phyloP scores from a whole-genome alignment of 2,797 vertebrate species.

The Picus viridis region DNA sequence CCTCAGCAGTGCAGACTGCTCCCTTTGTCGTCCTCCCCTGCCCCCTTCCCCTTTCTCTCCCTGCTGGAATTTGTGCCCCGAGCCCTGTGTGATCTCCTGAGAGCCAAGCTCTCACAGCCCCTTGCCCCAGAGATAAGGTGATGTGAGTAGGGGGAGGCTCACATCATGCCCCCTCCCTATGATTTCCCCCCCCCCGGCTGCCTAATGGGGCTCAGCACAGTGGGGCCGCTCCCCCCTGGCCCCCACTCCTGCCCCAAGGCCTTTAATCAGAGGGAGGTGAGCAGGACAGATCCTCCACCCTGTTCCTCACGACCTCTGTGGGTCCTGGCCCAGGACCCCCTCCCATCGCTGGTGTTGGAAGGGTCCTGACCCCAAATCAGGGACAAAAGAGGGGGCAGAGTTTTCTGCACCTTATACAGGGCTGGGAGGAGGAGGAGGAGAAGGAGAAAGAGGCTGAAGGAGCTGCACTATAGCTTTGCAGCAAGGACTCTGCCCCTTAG shows the following conservation, averaged over 20 bases:
- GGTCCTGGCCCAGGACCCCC: no score
- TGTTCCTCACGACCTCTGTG: neutral
- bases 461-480: neutral
- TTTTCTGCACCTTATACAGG: accelerated
- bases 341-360: accelerated
- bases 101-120: neutral
- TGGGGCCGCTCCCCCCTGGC: accelerated
- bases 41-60: neutral
- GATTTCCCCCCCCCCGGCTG: neutral
- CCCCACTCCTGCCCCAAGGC: neutral
- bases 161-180: accelerated
- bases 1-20: neutral
- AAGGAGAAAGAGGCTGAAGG: neutral
- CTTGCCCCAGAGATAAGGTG: neutral
- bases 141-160: accelerated
- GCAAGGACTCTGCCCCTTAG: accelerated
- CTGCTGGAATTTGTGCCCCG: neutral
- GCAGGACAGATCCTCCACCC: accelerated
- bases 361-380: neutral
- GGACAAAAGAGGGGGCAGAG: neutral
- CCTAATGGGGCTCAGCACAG: neutral
- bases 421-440: neutral
- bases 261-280: accelerated
- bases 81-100: neutral
- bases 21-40: neutral